A percentile compares a stretch with the other conserved stretches of the same genome.
These are phyloP conservation scores for Rhinella marina DNA, from an alignment of 2,797 vertebrate species.

Conservation along the genomic window DNA sequence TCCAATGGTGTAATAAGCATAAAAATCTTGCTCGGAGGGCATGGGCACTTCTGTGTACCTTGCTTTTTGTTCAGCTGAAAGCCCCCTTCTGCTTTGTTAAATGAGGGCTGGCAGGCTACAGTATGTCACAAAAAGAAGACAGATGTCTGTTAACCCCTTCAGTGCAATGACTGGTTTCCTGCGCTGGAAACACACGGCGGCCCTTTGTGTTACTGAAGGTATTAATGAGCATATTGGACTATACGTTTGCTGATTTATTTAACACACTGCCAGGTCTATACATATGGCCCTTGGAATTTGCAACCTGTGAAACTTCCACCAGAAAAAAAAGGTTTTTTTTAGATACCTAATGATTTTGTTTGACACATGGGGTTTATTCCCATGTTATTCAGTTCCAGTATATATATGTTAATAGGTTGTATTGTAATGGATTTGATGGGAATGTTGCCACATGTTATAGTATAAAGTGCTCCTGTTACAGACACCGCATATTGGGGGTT, in stretches of 20 bases:
- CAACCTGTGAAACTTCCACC: background rate
- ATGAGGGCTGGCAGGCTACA: slow-evolving; percentile 39
- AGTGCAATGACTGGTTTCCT: background rate
- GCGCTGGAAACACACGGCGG: background rate
- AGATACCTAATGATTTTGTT: background rate
- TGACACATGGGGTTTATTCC: background rate
- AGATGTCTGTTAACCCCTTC: slow-evolving; percentile 46
- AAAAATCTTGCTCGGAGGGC: slow-evolving; percentile 30
- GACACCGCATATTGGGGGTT: background rate
- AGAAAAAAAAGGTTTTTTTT: background rate
- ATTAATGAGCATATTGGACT: slow-evolving; percentile 12
- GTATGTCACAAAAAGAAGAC: slow-evolving; percentile 47
- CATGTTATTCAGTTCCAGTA: background rate
- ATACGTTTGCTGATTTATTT: background rate
- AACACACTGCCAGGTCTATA: background rate
- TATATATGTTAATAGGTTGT: too few species aligned
- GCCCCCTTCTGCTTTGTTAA: slow-evolving; percentile 55
- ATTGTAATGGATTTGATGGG: background rate
- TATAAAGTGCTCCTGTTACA: background rate
- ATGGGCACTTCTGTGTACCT: slow-evolving; percentile 46
- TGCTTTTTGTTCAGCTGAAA: slow-evolving; percentile 42
- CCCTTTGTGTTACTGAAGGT: background rate
- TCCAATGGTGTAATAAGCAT: slow-evolving; percentile 30
- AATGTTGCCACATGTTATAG: background rate
- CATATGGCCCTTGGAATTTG: background rate